These are phyloP conservation scores for Amphipoea lucens DNA, from an alignment of 2,888 invertebrate genomes.

Conservation along the genomic window DNA sequence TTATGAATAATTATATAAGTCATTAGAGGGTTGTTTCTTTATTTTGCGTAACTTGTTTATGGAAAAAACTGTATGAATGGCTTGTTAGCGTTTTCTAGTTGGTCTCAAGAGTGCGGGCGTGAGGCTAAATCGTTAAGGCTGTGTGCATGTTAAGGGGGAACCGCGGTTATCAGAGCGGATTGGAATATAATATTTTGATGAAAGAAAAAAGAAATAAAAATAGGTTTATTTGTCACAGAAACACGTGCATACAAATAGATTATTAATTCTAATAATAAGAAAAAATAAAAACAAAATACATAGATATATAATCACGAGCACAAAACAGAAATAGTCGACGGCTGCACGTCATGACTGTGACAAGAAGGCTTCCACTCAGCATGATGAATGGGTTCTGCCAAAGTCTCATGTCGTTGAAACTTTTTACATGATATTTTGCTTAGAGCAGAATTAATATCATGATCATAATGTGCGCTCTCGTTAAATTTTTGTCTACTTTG, in stretches of 20 bases:
- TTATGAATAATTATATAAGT: slow-evolving; percentile 81
- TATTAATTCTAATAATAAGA: no score
- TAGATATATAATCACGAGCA: no score
- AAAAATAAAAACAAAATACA: no score
- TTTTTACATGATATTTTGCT: background rate
- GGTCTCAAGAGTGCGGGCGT: slow-evolving; percentile 79
- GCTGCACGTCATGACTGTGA: no score
- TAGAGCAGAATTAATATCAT: background rate
- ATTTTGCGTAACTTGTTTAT: slow-evolving; percentile 80
- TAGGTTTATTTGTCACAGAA: no score
- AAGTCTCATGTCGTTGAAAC: no score
- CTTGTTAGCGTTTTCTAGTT: slow-evolving; percentile 85
- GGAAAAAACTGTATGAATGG: slow-evolving; percentile 83
- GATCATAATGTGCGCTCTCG: no score
- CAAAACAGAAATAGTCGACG: no score
- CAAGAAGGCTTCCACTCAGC: no score
- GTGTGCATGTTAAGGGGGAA: slow-evolving; percentile 34
- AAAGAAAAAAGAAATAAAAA: no score
- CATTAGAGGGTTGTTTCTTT: slow-evolving; percentile 81
- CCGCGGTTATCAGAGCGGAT: slow-evolving; percentile 58
- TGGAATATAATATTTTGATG: background rate
- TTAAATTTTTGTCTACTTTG: background rate
- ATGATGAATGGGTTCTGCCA: background rate
- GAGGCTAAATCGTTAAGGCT: slow-evolving; percentile 75
- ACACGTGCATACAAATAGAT: no score